Evolutionary conservation across 2,888 invertebrate species (phyloP), one percentile per base, ranked within the genome.

Genomic region (Phengaris arion): DNA sequence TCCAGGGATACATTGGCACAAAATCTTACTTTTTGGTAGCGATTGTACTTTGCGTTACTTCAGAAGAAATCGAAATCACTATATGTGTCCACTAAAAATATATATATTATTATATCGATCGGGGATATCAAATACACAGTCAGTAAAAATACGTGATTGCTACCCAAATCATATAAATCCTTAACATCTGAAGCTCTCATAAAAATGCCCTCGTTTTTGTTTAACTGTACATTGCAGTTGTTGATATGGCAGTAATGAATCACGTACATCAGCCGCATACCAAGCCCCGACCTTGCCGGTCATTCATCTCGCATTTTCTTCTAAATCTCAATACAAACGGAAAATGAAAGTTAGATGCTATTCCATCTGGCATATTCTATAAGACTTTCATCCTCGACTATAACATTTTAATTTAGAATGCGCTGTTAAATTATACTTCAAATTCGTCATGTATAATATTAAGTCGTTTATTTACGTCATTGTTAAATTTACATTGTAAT

Each of bases 221-320:
- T 59, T 59, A 59, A 59, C 59, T 59, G 59, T 64, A 64, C 64
- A 52, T 12, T 64, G 64, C 64, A 64, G 64, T 64, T 52, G 52
- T 10, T 64, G 35, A 64, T 64, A 64, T 64, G 35, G 64, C 64
- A 13, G 35, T 64, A 64, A 64, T 64, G 64, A 35, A 64, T 64
- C 64, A 64, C 64, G 59, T 59, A 22, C 15, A 15, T 8, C 22
- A 15, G 35, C 64, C 64, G 64, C 64, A 15, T 51, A 51, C 70
- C 70, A 81, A 84, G 82, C 83, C 83, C 83, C 88, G 72, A 85
- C 89, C 91, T 90, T 89, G 88, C 85, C 85, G 92, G 92, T 92
- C 91, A 84, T 91, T 92, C 89, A 86, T 92, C 92, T 72, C 72
- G 52, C 35, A 35, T 52, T 52, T 72, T 35, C 78, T 76, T 76